Percentiles rank a stretch among this genome's conserved stretches.
Conservation (phyloP, 2,113 vertebrate species). For the Erythrocercus mccallii region DNA sequence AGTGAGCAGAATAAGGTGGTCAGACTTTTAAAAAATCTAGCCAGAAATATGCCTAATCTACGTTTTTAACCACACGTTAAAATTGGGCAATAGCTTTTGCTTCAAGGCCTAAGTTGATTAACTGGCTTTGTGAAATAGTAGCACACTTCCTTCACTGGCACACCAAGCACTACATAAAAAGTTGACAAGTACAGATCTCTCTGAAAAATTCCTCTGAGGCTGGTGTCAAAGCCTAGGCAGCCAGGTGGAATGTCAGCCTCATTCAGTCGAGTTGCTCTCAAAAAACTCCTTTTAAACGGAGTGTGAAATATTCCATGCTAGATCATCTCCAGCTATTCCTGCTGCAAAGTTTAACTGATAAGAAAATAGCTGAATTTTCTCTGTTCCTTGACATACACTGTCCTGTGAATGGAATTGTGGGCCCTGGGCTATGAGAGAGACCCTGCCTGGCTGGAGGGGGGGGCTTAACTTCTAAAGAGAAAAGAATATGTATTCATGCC, state of each 20-base stretch:
- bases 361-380: background rate
- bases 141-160: background rate
- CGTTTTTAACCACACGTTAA: fast-evolving
- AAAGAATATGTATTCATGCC: background rate
- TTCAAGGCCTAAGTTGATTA: background rate
- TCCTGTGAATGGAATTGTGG: background rate
- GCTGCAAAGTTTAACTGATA: background rate
- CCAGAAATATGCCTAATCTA: background rate
- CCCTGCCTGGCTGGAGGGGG: background rate
- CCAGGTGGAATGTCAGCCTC: background rate
- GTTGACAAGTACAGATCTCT: background rate
- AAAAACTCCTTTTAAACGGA: background rate
- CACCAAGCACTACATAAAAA: background rate
- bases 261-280: background rate
- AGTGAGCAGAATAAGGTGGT: background rate
- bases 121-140: background rate
- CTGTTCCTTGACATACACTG: background rate
- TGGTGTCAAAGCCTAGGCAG: background rate
- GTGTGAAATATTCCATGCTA: background rate
- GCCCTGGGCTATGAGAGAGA: background rate
- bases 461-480: background rate
- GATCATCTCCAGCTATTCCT: background rate
- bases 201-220: background rate
- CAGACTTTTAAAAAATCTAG: background rate
- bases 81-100: background rate